Base-by-base conservation (phyloP, 1,140 invertebrate genomes). In the Drosophila nasuta region DNA sequence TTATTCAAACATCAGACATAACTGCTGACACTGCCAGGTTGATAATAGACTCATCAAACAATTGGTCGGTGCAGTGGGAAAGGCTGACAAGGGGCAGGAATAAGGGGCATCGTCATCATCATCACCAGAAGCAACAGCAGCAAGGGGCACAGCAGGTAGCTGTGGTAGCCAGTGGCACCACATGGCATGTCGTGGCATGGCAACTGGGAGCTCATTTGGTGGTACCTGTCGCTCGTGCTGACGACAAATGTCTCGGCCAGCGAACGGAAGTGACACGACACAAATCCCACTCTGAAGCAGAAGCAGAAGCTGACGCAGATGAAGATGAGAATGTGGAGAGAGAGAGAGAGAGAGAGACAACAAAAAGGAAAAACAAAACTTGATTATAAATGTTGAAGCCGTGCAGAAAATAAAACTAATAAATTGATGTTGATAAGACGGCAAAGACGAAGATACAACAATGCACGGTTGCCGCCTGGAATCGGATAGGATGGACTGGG, bases 351-450 rank as follows among this genome's bases (percentile, higher is more conserved):
- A 6, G 30, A 33, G 30, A 33, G 5, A 17, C 20, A 63, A 75
- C 51, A 8, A 13, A 3, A 10, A 17, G 41, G 51, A 75, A 58
- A 49, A 56, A 58, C 51, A 67, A 71, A 68, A 79, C 68, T 88
- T 80, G 73, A 82, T 88, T 88, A 82, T 80, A 75, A 77, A 88
- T 77, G 79, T 66, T 69, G 82, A 67, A 68, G 65, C 79, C 68
- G 68, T 75, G 72, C 69, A 80, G 76, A 75, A 87, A 87, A 83
- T 83, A 88, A 88, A 89, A 89, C 83, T 89, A 89, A 88, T 81
- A 88, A 83, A 83, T 89, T 66, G 75, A 75, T 71, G 77, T 81
- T 81, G 83, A 88, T 88, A 80, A 73, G 63, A 69, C 38, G 17
- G n/a, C 17, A 28, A 5, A 10, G 17, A 20, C 10, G 33, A 57